Conservation (phyloP, 1,140 invertebrate species). For the Caerostris extrusa region DNA sequence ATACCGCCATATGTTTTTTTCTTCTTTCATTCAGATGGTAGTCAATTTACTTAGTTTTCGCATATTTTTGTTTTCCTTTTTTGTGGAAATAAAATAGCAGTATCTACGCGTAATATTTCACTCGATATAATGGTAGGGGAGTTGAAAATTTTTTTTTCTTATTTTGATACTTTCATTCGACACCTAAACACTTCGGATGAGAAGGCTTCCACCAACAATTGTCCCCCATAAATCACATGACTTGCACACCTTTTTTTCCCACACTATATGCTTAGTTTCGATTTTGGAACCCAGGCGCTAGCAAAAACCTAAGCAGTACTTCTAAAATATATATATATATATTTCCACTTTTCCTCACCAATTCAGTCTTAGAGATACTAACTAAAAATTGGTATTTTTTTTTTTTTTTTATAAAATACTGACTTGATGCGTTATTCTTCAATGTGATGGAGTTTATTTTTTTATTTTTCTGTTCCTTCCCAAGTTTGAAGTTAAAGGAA, state of each 20-base stretch:
- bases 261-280: background rate
- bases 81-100: background rate
- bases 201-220: conserved; percentile 17
- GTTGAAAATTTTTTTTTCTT: background rate
- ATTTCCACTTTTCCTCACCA: background rate
- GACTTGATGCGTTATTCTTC: background rate
- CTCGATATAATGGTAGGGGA: background rate
- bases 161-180: conserved; percentile 13
- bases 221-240: background rate
- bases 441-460: background rate
- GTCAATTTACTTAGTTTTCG: background rate
- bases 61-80: background rate
- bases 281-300: background rate
- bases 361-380: background rate
- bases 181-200: background rate
- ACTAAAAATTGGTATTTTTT: background rate
- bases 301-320: background rate
- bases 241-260: background rate
- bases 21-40: background rate
- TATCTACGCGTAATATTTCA: background rate
- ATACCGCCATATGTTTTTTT: background rate
- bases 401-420: background rate
- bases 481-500: background rate
- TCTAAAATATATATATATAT: background rate
- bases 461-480: background rate